Conservation (phyloP, 2,888 invertebrate genomes). For the Volucella inanis region DNA sequence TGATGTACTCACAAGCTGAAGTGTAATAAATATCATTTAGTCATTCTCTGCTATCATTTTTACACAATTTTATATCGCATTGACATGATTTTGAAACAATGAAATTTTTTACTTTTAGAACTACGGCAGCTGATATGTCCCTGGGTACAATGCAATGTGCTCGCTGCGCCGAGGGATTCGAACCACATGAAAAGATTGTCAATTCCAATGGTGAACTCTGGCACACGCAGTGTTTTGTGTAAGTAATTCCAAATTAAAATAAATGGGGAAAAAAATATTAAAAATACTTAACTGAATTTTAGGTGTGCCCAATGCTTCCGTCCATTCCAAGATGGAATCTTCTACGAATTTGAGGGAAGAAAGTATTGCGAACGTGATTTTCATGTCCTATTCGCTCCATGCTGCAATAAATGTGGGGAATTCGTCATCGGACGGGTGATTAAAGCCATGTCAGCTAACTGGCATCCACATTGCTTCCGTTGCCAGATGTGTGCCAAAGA, state of each 20-base stretch:
- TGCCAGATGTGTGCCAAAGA: slow-evolving; percentile 96
- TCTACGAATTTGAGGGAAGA: slow-evolving; percentile 99
- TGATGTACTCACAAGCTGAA: slow-evolving; percentile 80
- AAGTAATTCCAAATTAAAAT: slow-evolving; percentile 83
- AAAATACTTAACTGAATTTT: slow-evolving; percentile 46
- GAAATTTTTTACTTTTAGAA: slow-evolving; percentile 37
- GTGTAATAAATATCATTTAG: slow-evolving; percentile 76
- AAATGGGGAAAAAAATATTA: slow-evolving; percentile 1
- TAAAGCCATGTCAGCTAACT: slow-evolving; percentile 99
- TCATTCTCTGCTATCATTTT: slow-evolving; percentile 13
- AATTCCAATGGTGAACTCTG: slow-evolving; percentile 99
- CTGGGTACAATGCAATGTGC: slow-evolving; percentile 96
- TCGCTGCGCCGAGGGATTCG: slow-evolving; percentile 98
- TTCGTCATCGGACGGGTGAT: slow-evolving; percentile 99
- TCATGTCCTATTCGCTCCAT: slow-evolving; percentile 97
- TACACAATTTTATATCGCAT: slow-evolving; percentile 14
- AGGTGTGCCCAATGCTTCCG: slow-evolving; percentile 99
- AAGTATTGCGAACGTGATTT: slow-evolving; percentile 99
- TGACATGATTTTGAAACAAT: background rate
- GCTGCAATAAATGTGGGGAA: slow-evolving; percentile 94
- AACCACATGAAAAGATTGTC: slow-evolving; percentile 98
- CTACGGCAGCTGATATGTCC: slow-evolving; percentile 86
- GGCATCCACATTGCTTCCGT: slow-evolving; percentile 99
- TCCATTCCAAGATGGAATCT: slow-evolving; percentile 97
- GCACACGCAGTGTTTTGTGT: slow-evolving; percentile 99